Conservation (phyloP, 2,797 vertebrate species). For the Bufotes viridis region DNA sequence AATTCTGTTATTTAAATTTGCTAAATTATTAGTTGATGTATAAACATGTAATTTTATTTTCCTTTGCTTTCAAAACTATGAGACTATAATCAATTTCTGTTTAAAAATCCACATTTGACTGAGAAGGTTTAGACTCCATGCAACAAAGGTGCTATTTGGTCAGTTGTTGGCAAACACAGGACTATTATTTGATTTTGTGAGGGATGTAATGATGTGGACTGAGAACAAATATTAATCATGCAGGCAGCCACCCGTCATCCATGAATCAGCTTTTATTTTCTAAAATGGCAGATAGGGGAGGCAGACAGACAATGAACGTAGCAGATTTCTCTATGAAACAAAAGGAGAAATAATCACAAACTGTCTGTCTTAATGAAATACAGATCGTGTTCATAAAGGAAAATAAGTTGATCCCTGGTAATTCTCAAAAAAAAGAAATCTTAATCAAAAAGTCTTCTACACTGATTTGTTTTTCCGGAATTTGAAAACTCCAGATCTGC, state of each 20-base stretch:
- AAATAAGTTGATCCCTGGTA: background rate
- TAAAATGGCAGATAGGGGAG: constrained; percentile 69
- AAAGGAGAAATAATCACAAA: constrained; percentile 17
- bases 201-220: constrained; percentile 32
- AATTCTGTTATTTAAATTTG: background rate
- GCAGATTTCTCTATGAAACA: constrained; percentile 25
- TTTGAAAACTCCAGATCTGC: background rate
- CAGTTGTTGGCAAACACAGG: constrained; percentile 42
- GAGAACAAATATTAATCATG: constrained; percentile 50
- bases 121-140: constrained; percentile 45
- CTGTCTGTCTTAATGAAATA: constrained; percentile 21
- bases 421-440: background rate
- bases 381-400: background rate
- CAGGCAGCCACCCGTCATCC: constrained; percentile 58
- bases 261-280: constrained; percentile 68
- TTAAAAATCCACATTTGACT: constrained; percentile 17
- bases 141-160: constrained; percentile 39
- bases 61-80: background rate
- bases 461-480: background rate
- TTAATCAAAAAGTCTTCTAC: background rate
- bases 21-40: background rate
- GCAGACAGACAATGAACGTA: constrained; percentile 60
- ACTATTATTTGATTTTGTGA: constrained; percentile 34
- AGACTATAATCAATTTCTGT: constrained; percentile 13
- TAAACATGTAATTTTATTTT: constrained; percentile 4